Percentiles rank a stretch among this genome's conserved stretches.
These are phyloP conservation scores for Battus philenor DNA, from an alignment of 1,140 invertebrate species.

Conservation along the genomic window DNA sequence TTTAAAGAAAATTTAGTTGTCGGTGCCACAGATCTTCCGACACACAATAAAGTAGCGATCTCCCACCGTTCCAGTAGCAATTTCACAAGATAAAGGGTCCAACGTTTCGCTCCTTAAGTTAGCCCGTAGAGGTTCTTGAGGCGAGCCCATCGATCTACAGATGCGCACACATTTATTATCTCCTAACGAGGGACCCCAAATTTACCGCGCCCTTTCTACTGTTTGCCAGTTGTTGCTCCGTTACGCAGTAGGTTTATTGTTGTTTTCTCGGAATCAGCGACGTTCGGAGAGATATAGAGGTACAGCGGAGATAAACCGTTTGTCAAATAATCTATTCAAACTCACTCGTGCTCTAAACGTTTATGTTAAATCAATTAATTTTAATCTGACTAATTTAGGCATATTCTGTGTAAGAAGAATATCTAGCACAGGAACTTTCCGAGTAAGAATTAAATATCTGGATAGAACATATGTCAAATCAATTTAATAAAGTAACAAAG, in stretches of 20 bases:
- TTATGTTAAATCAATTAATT: too few species aligned
- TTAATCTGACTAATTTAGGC: too few species aligned
- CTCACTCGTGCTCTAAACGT: too few species aligned
- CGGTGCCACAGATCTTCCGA: not conserved
- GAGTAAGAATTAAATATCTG: too few species aligned
- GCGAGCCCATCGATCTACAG: conserved; percentile 5
- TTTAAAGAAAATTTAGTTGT: not conserved
- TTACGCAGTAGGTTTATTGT: conserved; percentile 1
- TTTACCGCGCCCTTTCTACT: conserved; percentile 1
- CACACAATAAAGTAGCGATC: conserved; percentile 5
- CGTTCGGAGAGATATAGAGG: conserved; percentile 1
- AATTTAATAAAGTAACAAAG: too few species aligned
- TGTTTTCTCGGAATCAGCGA: not conserved
- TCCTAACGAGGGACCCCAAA: conserved; percentile 1
- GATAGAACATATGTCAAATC: too few species aligned
- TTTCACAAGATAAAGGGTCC: conserved; percentile 1
- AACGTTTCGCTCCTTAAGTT: conserved; percentile 6
- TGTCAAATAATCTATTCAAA: too few species aligned
- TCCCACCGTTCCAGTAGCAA: not conserved
- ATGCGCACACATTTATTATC: conserved; percentile 10
- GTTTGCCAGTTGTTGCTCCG: conserved; percentile 7
- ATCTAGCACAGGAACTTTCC: too few species aligned
- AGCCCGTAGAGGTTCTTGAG: not conserved
- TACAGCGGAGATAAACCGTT: too few species aligned
- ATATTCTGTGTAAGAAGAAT: too few species aligned